A percentile compares a stretch with the other conserved stretches of the same genome.
Conservation (phyloP, 2,888 invertebrate genomes). For the Podabrus alpinus region DNA sequence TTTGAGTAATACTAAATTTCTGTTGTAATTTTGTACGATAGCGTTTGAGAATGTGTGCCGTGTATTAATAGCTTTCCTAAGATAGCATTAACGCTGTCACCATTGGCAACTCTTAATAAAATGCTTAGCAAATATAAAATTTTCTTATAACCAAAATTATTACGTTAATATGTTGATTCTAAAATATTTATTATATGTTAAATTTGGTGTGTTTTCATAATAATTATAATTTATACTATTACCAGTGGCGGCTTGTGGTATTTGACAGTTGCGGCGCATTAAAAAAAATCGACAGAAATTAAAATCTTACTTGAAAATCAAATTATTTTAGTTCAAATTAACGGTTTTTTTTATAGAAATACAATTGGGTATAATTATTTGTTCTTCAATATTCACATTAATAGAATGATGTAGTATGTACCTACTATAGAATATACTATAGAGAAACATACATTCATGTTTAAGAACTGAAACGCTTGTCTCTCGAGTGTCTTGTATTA, state of each 20-base stretch:
- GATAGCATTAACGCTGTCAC: constrained; percentile 39
- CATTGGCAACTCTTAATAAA: constrained; percentile 13
- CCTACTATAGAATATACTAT: too few species aligned
- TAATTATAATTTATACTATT: not conserved
- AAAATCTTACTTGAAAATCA: not conserved
- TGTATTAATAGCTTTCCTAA: constrained; percentile 41
- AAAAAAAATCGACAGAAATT: not conserved
- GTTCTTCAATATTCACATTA: too few species aligned
- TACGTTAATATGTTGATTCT: not conserved
- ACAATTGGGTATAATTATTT: too few species aligned
- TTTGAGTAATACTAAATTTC: constrained; percentile 28
- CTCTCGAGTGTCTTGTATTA: too few species aligned
- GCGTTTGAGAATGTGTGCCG: constrained; percentile 42
- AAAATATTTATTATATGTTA: not conserved
- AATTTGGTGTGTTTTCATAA: not conserved
- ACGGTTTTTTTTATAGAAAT: too few species aligned
- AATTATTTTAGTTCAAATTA: too few species aligned
- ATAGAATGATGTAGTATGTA: too few species aligned
- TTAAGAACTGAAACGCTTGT: too few species aligned
- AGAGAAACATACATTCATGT: too few species aligned
- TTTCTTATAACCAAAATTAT: not conserved
- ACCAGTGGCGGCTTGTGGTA: not conserved
- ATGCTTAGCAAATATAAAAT: not conserved
- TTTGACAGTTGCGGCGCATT: not conserved
- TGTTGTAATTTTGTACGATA: constrained; percentile 37